Evolutionary conservation across 92 coral and sea anemone species (phyloP).

Genomic region (Phenganax marumi): DNA sequence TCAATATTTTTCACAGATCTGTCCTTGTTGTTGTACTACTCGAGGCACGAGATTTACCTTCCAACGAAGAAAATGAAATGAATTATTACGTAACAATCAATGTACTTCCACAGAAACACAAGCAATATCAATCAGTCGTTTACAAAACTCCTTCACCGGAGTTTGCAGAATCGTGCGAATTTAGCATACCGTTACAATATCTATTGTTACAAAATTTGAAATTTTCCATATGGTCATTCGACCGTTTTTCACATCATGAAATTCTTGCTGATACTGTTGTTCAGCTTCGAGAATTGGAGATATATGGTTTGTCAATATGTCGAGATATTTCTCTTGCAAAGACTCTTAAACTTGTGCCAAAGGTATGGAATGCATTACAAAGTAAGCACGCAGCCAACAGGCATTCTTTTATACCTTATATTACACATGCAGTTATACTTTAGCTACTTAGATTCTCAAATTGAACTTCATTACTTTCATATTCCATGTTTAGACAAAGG

Average conservation of each 20-base stretch:
- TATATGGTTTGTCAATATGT: conserved; percentile 81
- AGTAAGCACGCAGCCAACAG: no score
- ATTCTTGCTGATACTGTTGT: conserved; percentile 72
- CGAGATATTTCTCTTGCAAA: conserved; percentile 62
- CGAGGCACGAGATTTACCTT: conserved; percentile 51
- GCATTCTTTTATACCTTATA: neutral
- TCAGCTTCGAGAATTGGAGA: conserved; percentile 70
- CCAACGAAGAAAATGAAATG: conserved; percentile 54
- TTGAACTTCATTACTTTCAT: no score
- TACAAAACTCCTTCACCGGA: conserved; percentile 53
- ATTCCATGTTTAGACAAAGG: no score
- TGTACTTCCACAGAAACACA: conserved; percentile 78
- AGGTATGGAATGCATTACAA: conserved; percentile 34
- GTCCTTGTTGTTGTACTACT: conserved; percentile 63
- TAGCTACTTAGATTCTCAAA: neutral
- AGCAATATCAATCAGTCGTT: conserved; percentile 70
- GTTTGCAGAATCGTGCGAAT: conserved; percentile 76
- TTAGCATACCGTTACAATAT: conserved; percentile 60
- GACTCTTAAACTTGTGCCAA: conserved; percentile 43
- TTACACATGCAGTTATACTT: neutral
- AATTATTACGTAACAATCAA: conserved; percentile 75
- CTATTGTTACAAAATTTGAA: conserved; percentile 75
- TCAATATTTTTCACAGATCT: conserved; percentile 49
- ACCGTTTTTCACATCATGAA: conserved; percentile 95
- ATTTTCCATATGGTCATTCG: conserved; percentile 75